phyloP scores from a whole-genome alignment of 2,113 vertebrate species.

The Gobius niger region DNA sequence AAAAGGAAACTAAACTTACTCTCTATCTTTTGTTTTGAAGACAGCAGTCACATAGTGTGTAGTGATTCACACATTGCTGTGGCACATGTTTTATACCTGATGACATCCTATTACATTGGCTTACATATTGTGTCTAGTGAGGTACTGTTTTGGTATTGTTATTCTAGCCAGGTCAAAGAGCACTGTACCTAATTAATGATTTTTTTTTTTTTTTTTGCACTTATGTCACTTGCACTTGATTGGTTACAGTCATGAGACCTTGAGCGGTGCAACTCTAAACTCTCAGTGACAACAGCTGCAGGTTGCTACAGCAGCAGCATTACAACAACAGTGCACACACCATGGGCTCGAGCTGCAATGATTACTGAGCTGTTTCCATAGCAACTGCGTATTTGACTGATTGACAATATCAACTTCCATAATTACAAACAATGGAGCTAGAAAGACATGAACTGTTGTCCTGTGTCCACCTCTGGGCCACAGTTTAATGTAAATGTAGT shows the following conservation, averaged over 20 bases:
- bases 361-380: slow-evolving; percentile 3
- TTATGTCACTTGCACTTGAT: slow-evolving; percentile 48
- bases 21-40: too few species aligned
- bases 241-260: slow-evolving; percentile 36
- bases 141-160: slow-evolving; percentile 9
- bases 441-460: too few species aligned
- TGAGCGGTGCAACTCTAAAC: slow-evolving; percentile 4
- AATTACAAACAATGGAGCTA: background rate
- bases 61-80: too few species aligned
- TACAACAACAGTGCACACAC: slow-evolving; percentile 26
- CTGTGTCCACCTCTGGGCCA: too few species aligned
- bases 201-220: slow-evolving; percentile 12
- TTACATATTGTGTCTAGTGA: background rate
- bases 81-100: too few species aligned
- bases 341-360: background rate
- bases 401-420: background rate
- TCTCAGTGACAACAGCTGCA: slow-evolving; percentile 40
- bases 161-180: slow-evolving; percentile 25
- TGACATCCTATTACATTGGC: too few species aligned
- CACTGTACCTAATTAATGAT: slow-evolving; percentile 47
- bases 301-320: slow-evolving; percentile 24
- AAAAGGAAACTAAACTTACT: too few species aligned
- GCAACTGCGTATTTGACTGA: background rate
- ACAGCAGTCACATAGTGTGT: too few species aligned
- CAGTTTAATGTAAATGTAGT: too few species aligned